Evolutionary conservation across 2,797 vertebrate species (phyloP).

Genomic region (Sparidentex hasta): DNA sequence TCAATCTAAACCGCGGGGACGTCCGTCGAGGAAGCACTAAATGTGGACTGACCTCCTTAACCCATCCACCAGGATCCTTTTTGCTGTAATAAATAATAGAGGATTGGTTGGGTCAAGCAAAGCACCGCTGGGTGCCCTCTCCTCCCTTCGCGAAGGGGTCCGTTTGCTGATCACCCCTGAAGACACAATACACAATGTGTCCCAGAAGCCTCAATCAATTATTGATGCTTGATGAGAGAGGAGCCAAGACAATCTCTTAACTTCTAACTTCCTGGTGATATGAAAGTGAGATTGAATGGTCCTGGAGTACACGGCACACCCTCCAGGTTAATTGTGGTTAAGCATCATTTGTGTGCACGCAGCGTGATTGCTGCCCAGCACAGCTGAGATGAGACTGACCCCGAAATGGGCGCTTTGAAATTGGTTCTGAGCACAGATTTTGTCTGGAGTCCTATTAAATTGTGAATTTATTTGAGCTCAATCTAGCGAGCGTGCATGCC

Average conservation of each 20-base stretch:
- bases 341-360: slow-evolving; percentile 76
- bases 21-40: slow-evolving; percentile 79
- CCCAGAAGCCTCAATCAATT: slow-evolving; percentile 84
- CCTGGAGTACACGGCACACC: slow-evolving; percentile 53
- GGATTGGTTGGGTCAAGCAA: slow-evolving; percentile 80
- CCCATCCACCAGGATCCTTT: slow-evolving; percentile 82
- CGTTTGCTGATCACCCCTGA: slow-evolving; percentile 70
- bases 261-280: slow-evolving; percentile 78
- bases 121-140: slow-evolving; percentile 62
- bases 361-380: slow-evolving; percentile 68
- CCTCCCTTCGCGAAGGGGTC: slow-evolving; percentile 58
- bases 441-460: slow-evolving; percentile 71
- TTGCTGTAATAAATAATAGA: slow-evolving; percentile 93
- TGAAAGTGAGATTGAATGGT: slow-evolving; percentile 81
- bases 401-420: slow-evolving; percentile 66
- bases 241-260: slow-evolving; percentile 79
- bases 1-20: slow-evolving; percentile 87
- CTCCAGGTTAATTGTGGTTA: slow-evolving; percentile 85
- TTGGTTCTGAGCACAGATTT: slow-evolving; percentile 71
- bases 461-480: slow-evolving; percentile 61
- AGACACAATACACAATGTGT: slow-evolving; percentile 76
- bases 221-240: slow-evolving; percentile 85
- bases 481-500: slow-evolving; percentile 27
- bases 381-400: slow-evolving; percentile 82
- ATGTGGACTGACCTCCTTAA: slow-evolving; percentile 88